Base-by-base conservation (phyloP, 2,797 vertebrate genomes). In the Phaenicophaeus curvirostris region DNA sequence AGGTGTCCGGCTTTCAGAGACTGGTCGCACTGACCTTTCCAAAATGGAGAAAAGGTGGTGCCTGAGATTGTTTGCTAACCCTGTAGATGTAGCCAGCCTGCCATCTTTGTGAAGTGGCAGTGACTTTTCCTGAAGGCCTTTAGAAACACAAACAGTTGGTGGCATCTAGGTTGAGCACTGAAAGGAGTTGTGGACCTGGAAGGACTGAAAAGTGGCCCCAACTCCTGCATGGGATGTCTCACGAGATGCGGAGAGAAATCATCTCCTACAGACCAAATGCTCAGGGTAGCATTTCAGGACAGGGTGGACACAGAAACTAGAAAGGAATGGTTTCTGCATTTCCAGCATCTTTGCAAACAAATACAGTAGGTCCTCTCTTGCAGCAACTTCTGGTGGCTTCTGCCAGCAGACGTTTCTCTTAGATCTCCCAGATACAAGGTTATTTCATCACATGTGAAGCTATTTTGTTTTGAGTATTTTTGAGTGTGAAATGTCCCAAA, bases 181-280 rank as follows among this genome's bases (percentile, higher is more conserved):
- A 18, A 27, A 15, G n/a, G 25, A 55, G 15, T 25, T 21, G 28
- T 24, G 71, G 58, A 8, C 31, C 33, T 66, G 28, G 31, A 55
- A 69, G 10, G 11, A 15, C 33, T 74, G 67, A 84, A 57, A 13
- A 3, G 4, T 37, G 57, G n/a, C 24, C 42, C n/a, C 2, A 15
- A 4, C 5, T 61, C 35, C 42, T 73, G 30, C 44, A 8, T 8
- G 30, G n/a, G 19, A 4, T 15, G 15, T 61, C 41, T 66, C 54
- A n/a, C 0, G 5, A 13, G 27, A 46, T 62, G n/a, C 37, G 28
- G 35, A 44, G 54, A 21, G 28, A 42, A 42, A 44, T 1, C 0
- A 3, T 33, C 13, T 74, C 4, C 23, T 24, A 4, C 9, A 3
- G 33, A 69, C 13, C 25, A 28, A 31, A 35, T 44, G 31, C 16